Base-by-base conservation (phyloP, 2,113 vertebrate genomes). In the Astur gentilis region DNA sequence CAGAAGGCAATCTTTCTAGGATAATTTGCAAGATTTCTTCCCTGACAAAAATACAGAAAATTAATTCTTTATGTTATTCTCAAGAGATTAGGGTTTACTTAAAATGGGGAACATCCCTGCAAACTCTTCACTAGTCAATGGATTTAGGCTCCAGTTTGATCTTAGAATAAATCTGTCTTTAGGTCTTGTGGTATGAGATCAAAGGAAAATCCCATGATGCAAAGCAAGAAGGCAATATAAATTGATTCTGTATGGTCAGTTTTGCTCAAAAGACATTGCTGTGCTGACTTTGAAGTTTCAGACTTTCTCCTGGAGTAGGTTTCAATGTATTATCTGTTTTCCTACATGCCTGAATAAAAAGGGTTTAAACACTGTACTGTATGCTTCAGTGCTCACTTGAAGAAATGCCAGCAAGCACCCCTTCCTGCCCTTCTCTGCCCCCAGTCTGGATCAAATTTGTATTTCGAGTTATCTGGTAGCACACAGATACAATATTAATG, bases 161-260 rank as follows among this genome's bases (percentile, higher is more conserved):
- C 47, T 80, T 5, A 54, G 17, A 85, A 66, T 70, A 95, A 91
- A 85, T 65, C 57, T 92, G 36, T 87, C 70, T 89, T 91, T 87
- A 90, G 61, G n/a, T 65, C 31, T 79, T 83, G 10, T 80, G 32
- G 31, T 85, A 64, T 7, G 62, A 93, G 75, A 95, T 85, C 78
- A 95, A 95, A 94, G 94, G 65, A 87, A 96, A 96, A 87, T 71
- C 13, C 72, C 20, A 57, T 83, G 70, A 93, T 87, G 81, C n/a
- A 83, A 82, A 93, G 34, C 44, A 82, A 79, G 70, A 91, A 91
- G 21, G 8, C 87, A 87, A 82, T 82, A 84, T 87, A 91, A 93
- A 89, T 44, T 90, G 40, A 94, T 94, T 90, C 62, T 72, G 5
- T 85, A 47, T n/a, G 32, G 70, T 65, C 81, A 69, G 36, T 90